Base-by-base conservation (phyloP, 1,140 invertebrate genomes). In the Copidosoma floridanum region DNA sequence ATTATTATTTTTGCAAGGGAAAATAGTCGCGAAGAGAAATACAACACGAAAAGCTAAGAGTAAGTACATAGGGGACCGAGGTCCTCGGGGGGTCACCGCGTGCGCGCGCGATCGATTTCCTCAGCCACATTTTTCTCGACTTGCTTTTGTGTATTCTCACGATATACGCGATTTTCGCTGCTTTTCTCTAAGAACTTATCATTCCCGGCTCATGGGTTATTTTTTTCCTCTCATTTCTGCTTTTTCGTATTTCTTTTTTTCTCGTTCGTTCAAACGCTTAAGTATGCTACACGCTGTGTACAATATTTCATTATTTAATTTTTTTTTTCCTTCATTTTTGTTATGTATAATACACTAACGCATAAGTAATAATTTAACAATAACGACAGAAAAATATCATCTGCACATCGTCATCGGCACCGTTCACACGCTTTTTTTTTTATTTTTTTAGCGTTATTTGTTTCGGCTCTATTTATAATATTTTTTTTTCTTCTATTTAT, bases 381-480 rank as follows among this genome's bases (percentile, higher is more conserved):
- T 70, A 70, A 70, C 68, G 68, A 70, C 68, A 70, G 67, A 70
- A 70, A 70, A 70, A 70, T 70, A 70, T 68, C 65, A 64, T 66
- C 64, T 68, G 51, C 29, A 44, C 41, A 47, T 11, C n/a, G n/a
- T 68, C 65, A 64, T 66, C 64, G 67, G 51, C 29, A 44, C 41
- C 38, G 4, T 18, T 43, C 46, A 27, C 46, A 18, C 26, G 2
- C 20, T 23, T 48, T 20, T 53, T 38, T 59, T 23, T 61, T 41
- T 57, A 57, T 35, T 44, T 54, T 37, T 56, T 35, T 37, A 3
- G 16, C 20, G 23, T 46, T 46, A 20, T 43, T 43, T 43, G 2
- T n/a, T 46, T 46, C 26, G 40, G 23, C 44, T 21, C 26, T n/a
- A n/a, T n/a, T n/a, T n/a, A n/a, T n/a, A n/a, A n/a, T n/a, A n/a